Conservation (phyloP, 2,888 invertebrate genomes). For the Ypsolopha scabrella region DNA sequence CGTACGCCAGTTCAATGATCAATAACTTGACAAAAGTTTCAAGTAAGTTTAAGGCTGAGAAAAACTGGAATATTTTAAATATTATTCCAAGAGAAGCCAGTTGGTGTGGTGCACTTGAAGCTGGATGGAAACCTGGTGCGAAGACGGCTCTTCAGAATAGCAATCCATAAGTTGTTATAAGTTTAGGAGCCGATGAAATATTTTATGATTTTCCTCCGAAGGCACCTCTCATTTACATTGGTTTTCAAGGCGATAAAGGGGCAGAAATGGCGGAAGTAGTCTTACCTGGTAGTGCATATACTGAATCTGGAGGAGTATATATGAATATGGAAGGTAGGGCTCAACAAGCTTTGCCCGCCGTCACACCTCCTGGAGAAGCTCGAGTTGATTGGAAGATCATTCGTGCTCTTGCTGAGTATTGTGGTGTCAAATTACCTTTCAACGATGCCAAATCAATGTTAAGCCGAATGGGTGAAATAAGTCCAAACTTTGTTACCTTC, state of each 20-base stretch:
- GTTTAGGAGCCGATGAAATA: constrained; percentile 93
- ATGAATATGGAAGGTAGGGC: constrained; percentile 97
- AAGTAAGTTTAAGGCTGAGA: constrained; percentile 8
- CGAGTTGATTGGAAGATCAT: constrained; percentile 98
- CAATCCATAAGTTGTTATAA: constrained; percentile 84
- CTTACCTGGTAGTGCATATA: constrained; percentile 96
- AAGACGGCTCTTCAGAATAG: constrained; percentile 62
- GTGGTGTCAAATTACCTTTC: constrained; percentile 32
- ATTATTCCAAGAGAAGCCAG: constrained; percentile 92
- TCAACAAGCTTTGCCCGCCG: constrained; percentile 88
- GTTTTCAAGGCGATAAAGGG: constrained; percentile 96
- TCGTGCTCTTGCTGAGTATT: constrained; percentile 47
- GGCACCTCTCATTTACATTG: constrained; percentile 87
- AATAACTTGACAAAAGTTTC: constrained; percentile 18
- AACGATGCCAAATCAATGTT: constrained; percentile 29
- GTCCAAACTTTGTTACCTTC: constrained; percentile 38
- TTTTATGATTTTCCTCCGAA: constrained; percentile 81
- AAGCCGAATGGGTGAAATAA: constrained; percentile 38
- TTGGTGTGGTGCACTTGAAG: constrained; percentile 93
- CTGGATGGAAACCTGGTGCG: constrained; percentile 88
- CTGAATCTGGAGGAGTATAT: constrained; percentile 94
- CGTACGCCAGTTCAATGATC: constrained; percentile 25
- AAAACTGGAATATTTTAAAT: constrained; percentile 76
- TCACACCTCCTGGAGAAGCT: constrained; percentile 92
- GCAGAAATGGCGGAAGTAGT: constrained; percentile 90